Conservation (phyloP, 2,888 invertebrate genomes). For the Digitonthophagus gazella region DNA sequence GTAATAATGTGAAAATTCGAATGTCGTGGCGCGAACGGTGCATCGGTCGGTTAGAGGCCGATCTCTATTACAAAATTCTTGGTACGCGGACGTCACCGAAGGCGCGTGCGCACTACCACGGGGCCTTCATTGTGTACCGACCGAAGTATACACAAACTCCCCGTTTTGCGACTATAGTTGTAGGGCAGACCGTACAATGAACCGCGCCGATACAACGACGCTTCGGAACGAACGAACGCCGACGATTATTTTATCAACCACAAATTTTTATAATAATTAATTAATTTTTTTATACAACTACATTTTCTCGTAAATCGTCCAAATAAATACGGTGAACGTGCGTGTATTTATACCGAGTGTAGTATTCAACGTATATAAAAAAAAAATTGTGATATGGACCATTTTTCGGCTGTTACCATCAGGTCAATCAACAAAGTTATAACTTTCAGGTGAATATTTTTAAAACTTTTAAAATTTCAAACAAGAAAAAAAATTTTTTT, state of each 20-base stretch:
- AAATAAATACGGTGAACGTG: not conserved
- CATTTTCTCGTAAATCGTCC: not conserved
- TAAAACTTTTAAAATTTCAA: no score
- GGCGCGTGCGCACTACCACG: constrained; percentile 30
- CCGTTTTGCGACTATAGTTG: constrained; percentile 27
- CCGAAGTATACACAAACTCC: constrained; percentile 29
- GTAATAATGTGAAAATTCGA: constrained; percentile 1
- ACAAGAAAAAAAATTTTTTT: no score
- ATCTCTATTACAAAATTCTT: constrained; percentile 41
- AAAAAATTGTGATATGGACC: not conserved
- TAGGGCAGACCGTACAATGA: constrained; percentile 34
- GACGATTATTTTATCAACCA: not conserved
- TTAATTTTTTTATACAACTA: not conserved
- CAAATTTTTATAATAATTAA: not conserved
- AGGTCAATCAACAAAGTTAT: not conserved
- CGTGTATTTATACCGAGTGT: not conserved
- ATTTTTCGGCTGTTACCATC: not conserved
- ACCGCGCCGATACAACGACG: constrained; percentile 25
- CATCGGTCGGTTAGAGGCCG: constrained; percentile 27
- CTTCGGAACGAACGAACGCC: not conserved
- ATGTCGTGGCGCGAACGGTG: not conserved
- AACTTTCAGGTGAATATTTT: not conserved
- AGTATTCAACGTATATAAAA: not conserved
- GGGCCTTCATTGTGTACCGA: constrained; percentile 31
- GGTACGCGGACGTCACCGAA: constrained; percentile 33